Percentiles rank a stretch among this genome's conserved stretches.
These are phyloP conservation scores for Dermochelys coriacea DNA, from an alignment of 2,797 vertebrate genomes.

Conservation along the genomic window DNA sequence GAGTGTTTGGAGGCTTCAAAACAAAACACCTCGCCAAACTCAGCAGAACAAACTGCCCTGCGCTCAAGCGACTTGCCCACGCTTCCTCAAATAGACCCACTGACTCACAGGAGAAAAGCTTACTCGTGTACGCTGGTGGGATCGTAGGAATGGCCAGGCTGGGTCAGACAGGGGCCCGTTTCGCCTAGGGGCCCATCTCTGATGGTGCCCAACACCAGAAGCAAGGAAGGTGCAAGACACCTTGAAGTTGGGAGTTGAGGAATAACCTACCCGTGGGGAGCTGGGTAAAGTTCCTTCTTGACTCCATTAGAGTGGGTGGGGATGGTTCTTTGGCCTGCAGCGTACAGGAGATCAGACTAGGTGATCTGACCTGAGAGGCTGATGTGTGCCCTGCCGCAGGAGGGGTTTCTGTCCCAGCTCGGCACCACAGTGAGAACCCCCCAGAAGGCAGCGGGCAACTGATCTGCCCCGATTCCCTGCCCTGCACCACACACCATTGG, in stretches of 20 bases:
- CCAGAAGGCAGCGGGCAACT: neutral
- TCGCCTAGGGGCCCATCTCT: neutral
- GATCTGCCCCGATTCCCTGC: neutral
- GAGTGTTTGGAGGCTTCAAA: no score
- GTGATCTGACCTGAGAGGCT: neutral
- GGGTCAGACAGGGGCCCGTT: no score
- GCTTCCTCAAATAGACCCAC: neutral
- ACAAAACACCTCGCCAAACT: no score
- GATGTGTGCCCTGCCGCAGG: neutral
- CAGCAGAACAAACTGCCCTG: no score
- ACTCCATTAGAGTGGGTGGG: neutral
- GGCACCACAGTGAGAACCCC: neutral
- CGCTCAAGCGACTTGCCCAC: no score
- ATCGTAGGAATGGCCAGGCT: no score
- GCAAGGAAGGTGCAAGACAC: neutral
- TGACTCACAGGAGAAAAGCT: neutral
- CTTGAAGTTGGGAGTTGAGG: neutral
- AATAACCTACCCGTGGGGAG: neutral
- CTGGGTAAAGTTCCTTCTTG: neutral
- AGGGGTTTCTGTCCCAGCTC: neutral
- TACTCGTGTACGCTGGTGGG: no score
- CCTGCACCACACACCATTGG: accelerated
- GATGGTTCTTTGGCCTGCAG: neutral
- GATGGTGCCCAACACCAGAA: neutral
- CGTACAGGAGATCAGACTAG: neutral